These are phyloP conservation scores for Augochlora pura DNA, from an alignment of 1,140 invertebrate genomes.

Conservation along the genomic window DNA sequence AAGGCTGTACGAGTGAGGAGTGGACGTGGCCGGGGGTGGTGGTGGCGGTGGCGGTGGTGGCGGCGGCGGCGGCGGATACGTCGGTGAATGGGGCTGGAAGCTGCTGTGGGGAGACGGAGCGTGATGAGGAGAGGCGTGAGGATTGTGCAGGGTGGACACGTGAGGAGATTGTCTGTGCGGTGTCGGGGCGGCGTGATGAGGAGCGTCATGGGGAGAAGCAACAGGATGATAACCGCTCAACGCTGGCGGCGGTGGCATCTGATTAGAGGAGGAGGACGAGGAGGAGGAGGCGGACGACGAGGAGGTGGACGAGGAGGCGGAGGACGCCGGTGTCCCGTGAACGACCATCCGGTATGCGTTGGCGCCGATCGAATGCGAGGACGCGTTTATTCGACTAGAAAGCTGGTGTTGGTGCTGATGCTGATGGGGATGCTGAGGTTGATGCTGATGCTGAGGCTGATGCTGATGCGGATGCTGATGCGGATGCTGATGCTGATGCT, in stretches of 20 bases:
- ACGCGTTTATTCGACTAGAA: constrained; percentile 65
- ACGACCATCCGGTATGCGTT: constrained; percentile 62
- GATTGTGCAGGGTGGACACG: constrained; percentile 66
- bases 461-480: constrained; percentile 59
- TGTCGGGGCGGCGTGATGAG: constrained; percentile 62
- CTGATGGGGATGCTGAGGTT: constrained; percentile 11
- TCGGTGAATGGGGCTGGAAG: constrained; percentile 74
- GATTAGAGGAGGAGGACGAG: constrained; percentile 52
- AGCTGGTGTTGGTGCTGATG: constrained; percentile 55
- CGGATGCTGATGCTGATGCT: constrained; percentile 26
- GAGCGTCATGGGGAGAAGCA: constrained; percentile 60
- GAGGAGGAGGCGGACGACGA: constrained; percentile 43
- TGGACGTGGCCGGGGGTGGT: constrained; percentile 47
- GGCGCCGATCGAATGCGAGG: constrained; percentile 46
- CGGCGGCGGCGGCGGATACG: constrained; percentile 73
- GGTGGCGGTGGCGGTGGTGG: constrained; percentile 71
- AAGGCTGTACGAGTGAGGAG: constrained; percentile 65
- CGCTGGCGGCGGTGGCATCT: constrained; percentile 65
- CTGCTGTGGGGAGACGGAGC: constrained; percentile 69
- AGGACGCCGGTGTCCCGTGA: constrained; percentile 59
- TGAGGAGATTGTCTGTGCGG: constrained; percentile 73
- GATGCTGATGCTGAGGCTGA: constrained; percentile 58
- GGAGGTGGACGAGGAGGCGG: constrained; percentile 38
- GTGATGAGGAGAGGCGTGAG: constrained; percentile 68
- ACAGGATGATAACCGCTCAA: constrained; percentile 62